Evolutionary conservation across 2,797 vertebrate genomes (phyloP).

Genomic region (Serranus cabrilla): DNA sequence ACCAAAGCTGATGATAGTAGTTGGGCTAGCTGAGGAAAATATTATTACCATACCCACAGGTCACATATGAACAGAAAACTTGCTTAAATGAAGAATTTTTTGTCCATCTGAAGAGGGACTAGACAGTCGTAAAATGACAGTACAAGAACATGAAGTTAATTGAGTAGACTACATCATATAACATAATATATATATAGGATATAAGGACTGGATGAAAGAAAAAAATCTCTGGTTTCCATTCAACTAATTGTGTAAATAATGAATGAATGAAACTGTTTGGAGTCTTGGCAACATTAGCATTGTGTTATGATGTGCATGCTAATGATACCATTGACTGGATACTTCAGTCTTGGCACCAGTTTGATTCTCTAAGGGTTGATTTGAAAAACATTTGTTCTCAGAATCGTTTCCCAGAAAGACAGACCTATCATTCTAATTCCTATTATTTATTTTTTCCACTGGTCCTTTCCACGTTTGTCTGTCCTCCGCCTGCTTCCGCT

Average conservation of each 20-base stretch:
- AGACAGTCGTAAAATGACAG: neutral
- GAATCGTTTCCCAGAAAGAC: neutral
- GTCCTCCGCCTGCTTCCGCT: conserved; percentile 34
- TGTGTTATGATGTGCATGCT: neutral
- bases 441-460: conserved; percentile 7
- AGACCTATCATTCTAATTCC: conserved; percentile 23
- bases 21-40: neutral
- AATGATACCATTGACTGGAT: neutral
- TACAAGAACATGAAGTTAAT: neutral
- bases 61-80: conserved; percentile 1
- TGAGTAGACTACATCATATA: neutral
- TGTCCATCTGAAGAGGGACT: neutral
- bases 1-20: neutral
- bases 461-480: conserved; percentile 4
- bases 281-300: conserved; percentile 9
- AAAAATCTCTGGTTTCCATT: neutral
- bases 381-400: conserved; percentile 19
- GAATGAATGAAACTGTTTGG: neutral
- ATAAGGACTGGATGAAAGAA: neutral
- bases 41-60: neutral
- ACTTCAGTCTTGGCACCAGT: neutral
- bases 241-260: neutral
- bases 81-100: neutral
- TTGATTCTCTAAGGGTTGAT: conserved; percentile 33
- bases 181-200: neutral